Evolutionary conservation across 2,888 invertebrate genomes (phyloP).

Genomic region (Orthosia incerta): DNA sequence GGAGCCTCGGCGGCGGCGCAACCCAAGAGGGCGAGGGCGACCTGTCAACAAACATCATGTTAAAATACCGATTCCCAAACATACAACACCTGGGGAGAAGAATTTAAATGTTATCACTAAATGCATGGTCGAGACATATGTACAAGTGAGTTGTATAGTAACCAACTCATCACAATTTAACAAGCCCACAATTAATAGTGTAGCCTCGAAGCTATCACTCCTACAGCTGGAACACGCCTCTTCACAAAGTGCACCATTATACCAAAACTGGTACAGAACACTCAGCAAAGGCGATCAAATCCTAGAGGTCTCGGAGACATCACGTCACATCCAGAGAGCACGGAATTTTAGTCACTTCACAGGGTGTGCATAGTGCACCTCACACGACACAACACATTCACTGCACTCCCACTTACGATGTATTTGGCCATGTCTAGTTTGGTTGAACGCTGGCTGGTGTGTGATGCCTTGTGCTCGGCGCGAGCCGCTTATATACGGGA

Average conservation of each 20-base stretch:
- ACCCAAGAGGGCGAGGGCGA: conserved; percentile 94
- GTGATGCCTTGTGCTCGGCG: conserved; percentile 77
- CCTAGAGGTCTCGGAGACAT: conserved; percentile 28
- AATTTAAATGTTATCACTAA: neutral
- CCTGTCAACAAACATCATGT: conserved; percentile 73
- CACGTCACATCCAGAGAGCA: conserved; percentile 43
- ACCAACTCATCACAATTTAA: conserved; percentile 11
- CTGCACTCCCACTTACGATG: conserved; percentile 90
- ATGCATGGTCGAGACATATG: neutral
- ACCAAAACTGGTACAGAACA: conserved; percentile 41
- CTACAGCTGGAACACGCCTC: conserved; percentile 14
- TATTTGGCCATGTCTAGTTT: conserved; percentile 87
- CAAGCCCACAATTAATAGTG: conserved; percentile 13
- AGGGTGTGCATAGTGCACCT: conserved; percentile 50
- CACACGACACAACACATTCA: conserved; percentile 71
- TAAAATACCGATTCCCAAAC: conserved; percentile 35
- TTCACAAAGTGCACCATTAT: conserved; percentile 24
- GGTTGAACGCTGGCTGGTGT: conserved; percentile 79
- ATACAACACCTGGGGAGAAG: conserved; percentile 38
- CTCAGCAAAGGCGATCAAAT: conserved; percentile 33
- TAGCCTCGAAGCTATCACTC: conserved; percentile 59
- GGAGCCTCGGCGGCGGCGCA: conserved; percentile 95
- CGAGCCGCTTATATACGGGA: conserved; percentile 84
- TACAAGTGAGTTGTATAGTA: neutral
- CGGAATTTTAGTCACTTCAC: conserved; percentile 49